Evolutionary conservation across 1,140 invertebrate species (phyloP), one percentile per base, ranked within the genome.

Genomic region (Drosophila paulistorum): DNA sequence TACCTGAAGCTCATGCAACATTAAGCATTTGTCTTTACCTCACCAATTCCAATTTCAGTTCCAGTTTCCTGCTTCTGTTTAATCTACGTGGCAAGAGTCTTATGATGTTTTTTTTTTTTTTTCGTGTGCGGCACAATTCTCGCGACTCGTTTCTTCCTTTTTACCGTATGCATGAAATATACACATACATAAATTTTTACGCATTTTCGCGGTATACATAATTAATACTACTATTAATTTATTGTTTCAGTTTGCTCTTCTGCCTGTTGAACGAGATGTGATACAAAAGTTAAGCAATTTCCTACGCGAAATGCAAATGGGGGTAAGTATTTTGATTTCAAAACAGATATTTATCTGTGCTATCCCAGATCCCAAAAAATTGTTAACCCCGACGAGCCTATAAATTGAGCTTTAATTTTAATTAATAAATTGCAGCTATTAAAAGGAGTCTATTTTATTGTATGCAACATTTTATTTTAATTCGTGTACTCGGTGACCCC

Each of bases 171-270:
- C 65, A 66, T 59, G 82, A 73, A 79, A 85, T 69, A 86, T 65
- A 54, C 51, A 37, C 64, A 42, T 39, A 68, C 75, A 85, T 86
- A 75, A 79, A 85, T 81, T 79, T 79, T 37, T 77, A 77, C 68
- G 58, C 65, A 73, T 79, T 79, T 81, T 79, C 71, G 68, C 71
- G 74, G 77, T 66, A 69, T 86, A 71, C 79, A 86, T 86, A 69
- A 80, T 87, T 87, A 86, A 82, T 79, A 77, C 60, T 66, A 66
- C 76, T 67, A 87, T 87, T 71, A 79, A 86, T 87, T 76, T 76
- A 79, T 82, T 76, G 69, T 71, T 67, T 61, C 60, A 58, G n/a
- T 54, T 62, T 57, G 67, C 1, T 51, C 45, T 51, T 51, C 3
- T 51, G 45, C 17, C 45, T 10, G 45, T 51, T 3, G 17, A 33